These are phyloP conservation scores for Argyresthia goedartella DNA, from an alignment of 2,888 invertebrate species.

Conservation along the genomic window DNA sequence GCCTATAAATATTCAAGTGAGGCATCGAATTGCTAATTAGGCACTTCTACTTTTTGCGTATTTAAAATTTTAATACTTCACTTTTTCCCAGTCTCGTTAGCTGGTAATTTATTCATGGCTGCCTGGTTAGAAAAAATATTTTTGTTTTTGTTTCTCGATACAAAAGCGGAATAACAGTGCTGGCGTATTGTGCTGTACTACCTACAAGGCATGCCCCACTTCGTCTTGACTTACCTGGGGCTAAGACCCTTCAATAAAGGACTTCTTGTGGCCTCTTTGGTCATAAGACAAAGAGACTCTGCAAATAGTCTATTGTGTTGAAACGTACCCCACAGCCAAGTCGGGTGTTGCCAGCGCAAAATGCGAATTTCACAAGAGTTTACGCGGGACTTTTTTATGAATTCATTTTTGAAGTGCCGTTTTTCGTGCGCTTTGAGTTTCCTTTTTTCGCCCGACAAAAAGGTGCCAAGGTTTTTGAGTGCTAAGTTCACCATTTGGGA, in stretches of 20 bases:
- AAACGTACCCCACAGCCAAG: conserved; percentile 11
- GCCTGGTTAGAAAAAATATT: background rate
- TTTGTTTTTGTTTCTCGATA: no score
- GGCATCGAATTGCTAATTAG: conserved; percentile 1
- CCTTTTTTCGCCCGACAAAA: background rate
- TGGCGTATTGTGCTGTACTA: background rate
- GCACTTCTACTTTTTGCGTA: background rate
- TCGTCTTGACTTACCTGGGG: conserved; percentile 8
- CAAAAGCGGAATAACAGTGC: no score
- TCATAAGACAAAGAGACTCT: conserved; percentile 42
- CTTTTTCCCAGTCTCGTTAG: background rate
- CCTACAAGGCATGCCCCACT: conserved; percentile 4
- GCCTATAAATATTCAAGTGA: conserved; percentile 2
- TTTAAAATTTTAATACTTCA: background rate
- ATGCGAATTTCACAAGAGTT: conserved; percentile 18
- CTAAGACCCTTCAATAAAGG: conserved; percentile 7
- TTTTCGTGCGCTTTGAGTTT: conserved; percentile 4
- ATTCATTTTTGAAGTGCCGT: conserved; percentile 18
- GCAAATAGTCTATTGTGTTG: conserved; percentile 57
- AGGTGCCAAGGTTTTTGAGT: background rate
- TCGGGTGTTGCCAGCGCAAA: background rate
- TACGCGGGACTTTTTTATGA: conserved; percentile 32
- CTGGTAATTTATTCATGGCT: background rate
- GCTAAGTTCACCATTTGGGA: background rate
- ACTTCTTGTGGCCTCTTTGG: conserved; percentile 20